These are phyloP conservation scores for Tetrao urogallus DNA, from an alignment of 2,113 vertebrate genomes.

Conservation along the genomic window DNA sequence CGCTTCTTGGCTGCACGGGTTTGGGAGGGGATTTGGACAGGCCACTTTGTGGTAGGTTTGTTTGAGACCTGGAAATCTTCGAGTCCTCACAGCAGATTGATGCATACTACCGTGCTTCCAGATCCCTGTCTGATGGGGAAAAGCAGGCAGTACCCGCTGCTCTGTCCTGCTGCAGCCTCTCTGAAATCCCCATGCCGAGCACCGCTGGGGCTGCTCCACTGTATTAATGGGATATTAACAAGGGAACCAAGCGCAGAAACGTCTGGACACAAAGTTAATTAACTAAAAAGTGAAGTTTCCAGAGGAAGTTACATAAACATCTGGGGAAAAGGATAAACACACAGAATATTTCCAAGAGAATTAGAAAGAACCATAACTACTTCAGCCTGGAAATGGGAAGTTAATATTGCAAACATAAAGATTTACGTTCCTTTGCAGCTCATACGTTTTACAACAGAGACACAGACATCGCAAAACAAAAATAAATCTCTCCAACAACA, in stretches of 20 bases:
- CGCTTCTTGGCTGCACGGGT: background rate
- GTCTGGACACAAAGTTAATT: constrained; percentile 54
- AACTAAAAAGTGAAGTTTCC: constrained; percentile 53
- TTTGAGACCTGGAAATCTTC: background rate
- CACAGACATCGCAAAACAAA: constrained; percentile 65
- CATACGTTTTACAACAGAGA: constrained; percentile 65
- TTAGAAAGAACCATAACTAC: constrained; percentile 46
- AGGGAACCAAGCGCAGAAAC: constrained; percentile 16
- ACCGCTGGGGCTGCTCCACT: background rate
- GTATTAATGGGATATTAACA: background rate
- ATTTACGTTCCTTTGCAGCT: constrained; percentile 66
- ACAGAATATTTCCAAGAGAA: constrained; percentile 43
- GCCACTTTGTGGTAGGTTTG: background rate
- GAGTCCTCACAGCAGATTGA: background rate
- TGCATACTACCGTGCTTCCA: background rate
- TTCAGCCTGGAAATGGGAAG: constrained; percentile 62
- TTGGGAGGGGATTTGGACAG: background rate
- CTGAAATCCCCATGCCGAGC: background rate
- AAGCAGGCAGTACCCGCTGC: no score
- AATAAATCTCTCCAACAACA: constrained; percentile 68
- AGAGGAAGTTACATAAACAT: constrained; percentile 65
- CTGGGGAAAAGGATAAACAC: constrained; percentile 36
- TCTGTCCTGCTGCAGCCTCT: background rate
- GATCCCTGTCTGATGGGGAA: background rate
- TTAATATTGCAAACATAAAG: constrained; percentile 60